These are phyloP conservation scores for Moxostoma hubbsi DNA, from an alignment of 2,797 vertebrate species.

Conservation along the genomic window DNA sequence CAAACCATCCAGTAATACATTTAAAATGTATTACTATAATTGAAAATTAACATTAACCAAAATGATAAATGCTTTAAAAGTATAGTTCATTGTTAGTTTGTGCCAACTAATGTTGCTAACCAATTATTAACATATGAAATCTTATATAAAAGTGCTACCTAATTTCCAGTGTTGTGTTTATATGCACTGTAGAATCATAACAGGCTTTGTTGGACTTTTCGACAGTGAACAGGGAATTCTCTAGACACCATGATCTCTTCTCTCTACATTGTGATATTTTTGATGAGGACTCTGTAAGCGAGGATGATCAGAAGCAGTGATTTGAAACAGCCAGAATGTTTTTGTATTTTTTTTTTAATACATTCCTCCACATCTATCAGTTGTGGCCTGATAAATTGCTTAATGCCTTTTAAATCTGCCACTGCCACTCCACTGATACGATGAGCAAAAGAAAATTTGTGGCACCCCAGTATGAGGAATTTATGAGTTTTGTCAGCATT, in stretches of 20 bases:
- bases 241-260: slow-evolving; percentile 2
- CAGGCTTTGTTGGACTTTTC: slow-evolving; percentile 24
- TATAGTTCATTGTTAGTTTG: too few relatives aligned
- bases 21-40: too few relatives aligned
- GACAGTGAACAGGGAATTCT: slow-evolving; percentile 9
- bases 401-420: slow-evolving; percentile 54
- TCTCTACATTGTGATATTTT: slow-evolving; percentile 23
- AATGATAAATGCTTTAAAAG: too few relatives aligned
- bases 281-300: slow-evolving; percentile 35
- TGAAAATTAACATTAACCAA: too few relatives aligned
- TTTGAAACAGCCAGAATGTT: slow-evolving; percentile 41
- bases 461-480: slow-evolving; percentile 57
- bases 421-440: slow-evolving; percentile 49
- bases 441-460: slow-evolving; percentile 50
- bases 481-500: slow-evolving; percentile 65
- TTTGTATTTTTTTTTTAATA: slow-evolving; percentile 28
- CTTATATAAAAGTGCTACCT: too few relatives aligned
- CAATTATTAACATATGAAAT: too few relatives aligned
- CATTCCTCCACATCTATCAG: slow-evolving; percentile 43
- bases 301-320: slow-evolving; percentile 42
- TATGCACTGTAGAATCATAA: background rate
- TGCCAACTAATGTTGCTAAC: too few relatives aligned
- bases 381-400: slow-evolving; percentile 52
- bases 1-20: too few relatives aligned
- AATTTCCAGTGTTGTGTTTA: background rate